Conservation (phyloP, 1,140 invertebrate species). For the Tetragnatha versicolor region DNA sequence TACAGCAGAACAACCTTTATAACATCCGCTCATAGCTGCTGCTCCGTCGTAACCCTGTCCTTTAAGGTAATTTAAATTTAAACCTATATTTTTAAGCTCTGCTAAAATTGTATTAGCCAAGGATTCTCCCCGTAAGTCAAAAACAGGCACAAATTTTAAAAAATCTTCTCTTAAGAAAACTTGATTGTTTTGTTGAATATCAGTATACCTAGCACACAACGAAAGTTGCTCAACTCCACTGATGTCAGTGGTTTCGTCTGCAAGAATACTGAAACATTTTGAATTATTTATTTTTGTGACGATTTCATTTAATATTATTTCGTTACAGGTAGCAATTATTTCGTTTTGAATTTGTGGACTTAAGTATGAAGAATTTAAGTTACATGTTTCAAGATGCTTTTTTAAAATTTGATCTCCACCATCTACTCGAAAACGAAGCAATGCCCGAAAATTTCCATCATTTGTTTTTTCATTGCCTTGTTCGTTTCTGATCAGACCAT, state of each 20-base stretch:
- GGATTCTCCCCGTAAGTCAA: not conserved
- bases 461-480: no score
- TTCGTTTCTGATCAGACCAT: not conserved
- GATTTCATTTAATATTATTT: slow-evolving; percentile 55
- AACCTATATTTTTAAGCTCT: slow-evolving; percentile 46
- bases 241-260: slow-evolving; percentile 13
- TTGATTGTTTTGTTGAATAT: slow-evolving; percentile 8
- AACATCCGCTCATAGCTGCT: slow-evolving; percentile 58
- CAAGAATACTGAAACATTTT: not conserved
- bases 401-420: slow-evolving; percentile 57
- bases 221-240: slow-evolving; percentile 57
- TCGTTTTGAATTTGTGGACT: slow-evolving; percentile 61
- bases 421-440: slow-evolving; percentile 58
- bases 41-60: slow-evolving; percentile 56
- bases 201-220: slow-evolving; percentile 58
- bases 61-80: slow-evolving; percentile 52
- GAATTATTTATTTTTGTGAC: slow-evolving; percentile 49
- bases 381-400: slow-evolving; percentile 58
- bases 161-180: slow-evolving; percentile 59
- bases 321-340: slow-evolving; percentile 58
- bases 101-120: not conserved
- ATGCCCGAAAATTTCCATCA: slow-evolving; percentile 60
- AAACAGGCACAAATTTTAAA: slow-evolving; percentile 56
- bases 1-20: slow-evolving; percentile 54
- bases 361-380: slow-evolving; percentile 58